Evolutionary conservation across 1,140 invertebrate species (phyloP).

Genomic region (Drosophila azteca): DNA sequence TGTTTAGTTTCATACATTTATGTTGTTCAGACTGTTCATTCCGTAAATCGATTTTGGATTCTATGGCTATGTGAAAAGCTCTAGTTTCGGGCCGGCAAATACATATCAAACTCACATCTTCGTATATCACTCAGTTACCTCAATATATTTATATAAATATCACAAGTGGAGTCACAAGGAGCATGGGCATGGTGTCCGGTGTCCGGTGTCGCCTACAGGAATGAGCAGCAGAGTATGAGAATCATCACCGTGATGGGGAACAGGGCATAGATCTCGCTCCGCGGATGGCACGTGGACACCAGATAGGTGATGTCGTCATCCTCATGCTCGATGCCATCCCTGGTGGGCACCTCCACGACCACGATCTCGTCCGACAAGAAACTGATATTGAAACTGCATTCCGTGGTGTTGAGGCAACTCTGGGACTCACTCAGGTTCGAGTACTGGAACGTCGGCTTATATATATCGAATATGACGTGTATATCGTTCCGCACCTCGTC

Average conservation of each 20-base stretch:
- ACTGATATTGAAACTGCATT: conserved; percentile 88
- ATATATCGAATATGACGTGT: conserved; percentile 92
- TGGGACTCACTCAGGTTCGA: conserved; percentile 88
- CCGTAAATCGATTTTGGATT: conserved; percentile 40
- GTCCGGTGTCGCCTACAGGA: conserved; percentile 85
- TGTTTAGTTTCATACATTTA: conserved; percentile 24
- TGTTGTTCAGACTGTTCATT: conserved; percentile 64
- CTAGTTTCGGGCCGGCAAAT: conserved; percentile 46
- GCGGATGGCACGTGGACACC: conserved; percentile 89
- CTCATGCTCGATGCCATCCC: conserved; percentile 90
- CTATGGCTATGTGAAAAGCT: conserved; percentile 45
- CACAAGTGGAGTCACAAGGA: conserved; percentile 38
- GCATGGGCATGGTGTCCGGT: background rate
- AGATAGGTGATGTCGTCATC: conserved; percentile 89
- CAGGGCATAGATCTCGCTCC: conserved; percentile 90
- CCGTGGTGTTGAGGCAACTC: conserved; percentile 89
- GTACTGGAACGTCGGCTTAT: conserved; percentile 91
- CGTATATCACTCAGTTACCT: conserved; percentile 62
- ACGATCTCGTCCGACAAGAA: conserved; percentile 90
- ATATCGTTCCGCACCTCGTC: conserved; percentile 91
- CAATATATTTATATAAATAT: conserved; percentile 49
- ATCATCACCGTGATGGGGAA: conserved; percentile 90
- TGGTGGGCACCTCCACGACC: conserved; percentile 91
- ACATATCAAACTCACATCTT: conserved; percentile 37
- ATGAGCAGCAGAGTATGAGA: conserved; percentile 90